phyloP scores from a whole-genome alignment of 2,797 vertebrate genomes.

The Hydrolagus colliei region DNA sequence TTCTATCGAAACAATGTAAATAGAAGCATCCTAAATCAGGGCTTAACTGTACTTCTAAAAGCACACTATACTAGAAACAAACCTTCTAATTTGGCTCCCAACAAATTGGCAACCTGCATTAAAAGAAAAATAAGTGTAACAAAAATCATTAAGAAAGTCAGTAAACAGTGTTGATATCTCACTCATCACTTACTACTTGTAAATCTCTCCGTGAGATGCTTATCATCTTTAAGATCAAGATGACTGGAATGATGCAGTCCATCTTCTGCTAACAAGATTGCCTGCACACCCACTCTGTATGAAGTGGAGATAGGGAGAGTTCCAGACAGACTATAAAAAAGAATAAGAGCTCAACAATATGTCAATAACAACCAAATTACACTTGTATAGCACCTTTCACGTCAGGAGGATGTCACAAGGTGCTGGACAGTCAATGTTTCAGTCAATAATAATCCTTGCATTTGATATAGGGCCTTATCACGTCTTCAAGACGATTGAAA shows the following conservation, averaged over 20 bases:
- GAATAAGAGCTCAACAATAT: not conserved
- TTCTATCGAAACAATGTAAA: too few species aligned
- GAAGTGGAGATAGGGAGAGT: not conserved
- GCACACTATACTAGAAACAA: not conserved
- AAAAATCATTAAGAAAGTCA: not conserved
- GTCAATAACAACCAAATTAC: too few species aligned
- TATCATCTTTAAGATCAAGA: not conserved
- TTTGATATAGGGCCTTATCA: too few species aligned
- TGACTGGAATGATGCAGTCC: not conserved
- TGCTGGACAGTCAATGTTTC: too few species aligned
- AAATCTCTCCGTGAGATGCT: not conserved
- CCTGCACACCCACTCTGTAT: not conserved
- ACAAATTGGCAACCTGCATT: slow-evolving; percentile 8
- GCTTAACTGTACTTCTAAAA: too few species aligned
- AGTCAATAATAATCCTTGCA: too few species aligned
- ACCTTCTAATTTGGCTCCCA: not conserved
- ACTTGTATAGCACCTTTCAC: too few species aligned
- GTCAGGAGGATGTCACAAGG: too few species aligned
- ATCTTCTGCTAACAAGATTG: not conserved
- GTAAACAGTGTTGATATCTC: not conserved
- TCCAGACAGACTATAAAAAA: not conserved
- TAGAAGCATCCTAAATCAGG: too few species aligned
- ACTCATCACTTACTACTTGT: not conserved
- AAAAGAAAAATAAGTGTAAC: not conserved
- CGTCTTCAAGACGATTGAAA: too few species aligned